These are phyloP conservation scores for Tylochromis polylepis DNA, from an alignment of 2,113 vertebrate species.

Conservation along the genomic window DNA sequence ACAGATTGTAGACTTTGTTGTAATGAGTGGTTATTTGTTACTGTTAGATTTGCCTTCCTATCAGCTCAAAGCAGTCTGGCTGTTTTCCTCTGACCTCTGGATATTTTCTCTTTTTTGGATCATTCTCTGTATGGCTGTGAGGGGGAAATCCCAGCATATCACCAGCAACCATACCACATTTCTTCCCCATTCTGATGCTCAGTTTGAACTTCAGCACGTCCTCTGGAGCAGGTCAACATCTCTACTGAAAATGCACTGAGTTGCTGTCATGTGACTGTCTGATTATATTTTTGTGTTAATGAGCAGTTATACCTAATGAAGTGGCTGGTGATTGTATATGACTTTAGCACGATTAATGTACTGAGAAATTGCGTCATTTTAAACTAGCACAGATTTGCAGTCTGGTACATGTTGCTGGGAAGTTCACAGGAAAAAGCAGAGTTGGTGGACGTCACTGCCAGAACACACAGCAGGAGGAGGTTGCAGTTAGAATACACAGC, in stretches of 20 bases:
- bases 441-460: conserved; percentile 29
- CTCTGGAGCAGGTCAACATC: background rate
- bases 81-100: background rate
- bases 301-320: background rate
- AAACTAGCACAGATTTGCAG: background rate
- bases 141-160: background rate
- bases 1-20: background rate
- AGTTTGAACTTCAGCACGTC: background rate
- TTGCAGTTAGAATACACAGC: conserved; percentile 41
- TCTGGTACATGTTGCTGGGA: background rate
- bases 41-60: background rate
- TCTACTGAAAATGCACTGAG: background rate
- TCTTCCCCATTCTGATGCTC: background rate
- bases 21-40: background rate
- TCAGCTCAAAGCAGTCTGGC: background rate
- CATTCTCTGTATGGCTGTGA: background rate
- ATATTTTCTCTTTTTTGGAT: background rate
- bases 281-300: background rate
- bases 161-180: background rate
- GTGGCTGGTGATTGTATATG: background rate
- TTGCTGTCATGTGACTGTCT: background rate
- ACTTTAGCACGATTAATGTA: background rate
- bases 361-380: background rate
- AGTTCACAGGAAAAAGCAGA: conserved; percentile 42
- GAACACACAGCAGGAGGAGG: conserved; percentile 43